Conservation (phyloP, 2,113 vertebrate genomes). For the Paraplagusia blochii region DNA sequence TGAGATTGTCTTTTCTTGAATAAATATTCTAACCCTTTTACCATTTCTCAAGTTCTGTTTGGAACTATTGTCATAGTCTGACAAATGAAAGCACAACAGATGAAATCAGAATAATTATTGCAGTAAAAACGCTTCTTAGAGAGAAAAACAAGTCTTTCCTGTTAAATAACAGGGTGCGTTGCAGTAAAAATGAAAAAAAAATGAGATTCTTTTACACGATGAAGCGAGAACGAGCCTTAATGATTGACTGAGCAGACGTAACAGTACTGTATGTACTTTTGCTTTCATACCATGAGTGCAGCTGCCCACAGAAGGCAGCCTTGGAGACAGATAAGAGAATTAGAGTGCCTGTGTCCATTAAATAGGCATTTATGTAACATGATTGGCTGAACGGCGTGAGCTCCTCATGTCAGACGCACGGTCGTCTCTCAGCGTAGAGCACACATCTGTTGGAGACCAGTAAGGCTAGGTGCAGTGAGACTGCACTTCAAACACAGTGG, state of each 20-base stretch:
- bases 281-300: constrained; percentile 24
- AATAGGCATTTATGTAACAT: constrained; percentile 32
- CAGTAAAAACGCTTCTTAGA: no score
- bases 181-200: constrained; percentile 8
- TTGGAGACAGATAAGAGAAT: constrained; percentile 39
- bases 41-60: no score
- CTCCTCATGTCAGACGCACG: constrained; percentile 25
- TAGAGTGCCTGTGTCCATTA: constrained; percentile 47
- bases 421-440: constrained; percentile 5
- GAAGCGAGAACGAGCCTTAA: constrained; percentile 14
- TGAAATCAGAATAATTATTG: no score
- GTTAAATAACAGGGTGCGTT: constrained; percentile 11
- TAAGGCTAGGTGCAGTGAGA: not conserved
- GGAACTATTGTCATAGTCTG: no score
- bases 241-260: constrained; percentile 15
- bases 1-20: no score
- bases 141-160: not conserved
- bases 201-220: constrained; percentile 6
- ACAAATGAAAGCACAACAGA: no score
- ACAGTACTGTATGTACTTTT: constrained; percentile 17
- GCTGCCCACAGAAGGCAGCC: constrained; percentile 28
- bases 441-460: constrained; percentile 10
- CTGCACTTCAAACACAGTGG: not conserved
- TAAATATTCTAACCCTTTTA: no score
- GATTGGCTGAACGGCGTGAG: constrained; percentile 25